Percentiles rank a stretch among this genome's conserved stretches.
Conservation (phyloP, 2,113 vertebrate genomes). For the Corvus hawaiiensis region DNA sequence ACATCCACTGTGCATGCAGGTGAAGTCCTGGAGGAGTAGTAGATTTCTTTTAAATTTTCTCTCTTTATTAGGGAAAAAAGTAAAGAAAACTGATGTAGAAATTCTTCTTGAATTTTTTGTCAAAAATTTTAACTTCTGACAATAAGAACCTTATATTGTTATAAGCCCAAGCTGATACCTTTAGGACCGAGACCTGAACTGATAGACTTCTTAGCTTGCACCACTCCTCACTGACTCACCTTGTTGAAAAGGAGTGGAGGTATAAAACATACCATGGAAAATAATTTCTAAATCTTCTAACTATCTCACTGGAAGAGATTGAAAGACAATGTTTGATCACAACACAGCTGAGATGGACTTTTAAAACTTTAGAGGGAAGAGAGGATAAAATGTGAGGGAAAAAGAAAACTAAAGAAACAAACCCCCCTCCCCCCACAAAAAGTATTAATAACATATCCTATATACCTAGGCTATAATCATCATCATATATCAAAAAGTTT, state of each 20-base stretch:
- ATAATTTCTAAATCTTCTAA: not conserved
- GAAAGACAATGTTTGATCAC: not conserved
- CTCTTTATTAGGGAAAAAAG: not conserved
- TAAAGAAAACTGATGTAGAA: not conserved
- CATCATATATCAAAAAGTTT: not conserved
- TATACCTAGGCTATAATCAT: not conserved
- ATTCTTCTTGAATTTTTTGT: not conserved
- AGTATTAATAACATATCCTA: not conserved
- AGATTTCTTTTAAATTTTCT: not conserved
- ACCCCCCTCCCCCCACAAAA: rapidly evolving
- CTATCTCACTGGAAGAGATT: not conserved
- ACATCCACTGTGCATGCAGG: not conserved
- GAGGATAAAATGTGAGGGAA: not conserved
- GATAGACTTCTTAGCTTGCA: not conserved
- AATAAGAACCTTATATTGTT: not conserved
- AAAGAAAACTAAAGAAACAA: rapidly evolving
- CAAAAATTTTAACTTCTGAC: not conserved
- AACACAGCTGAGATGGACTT: not conserved
- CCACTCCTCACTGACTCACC: not conserved
- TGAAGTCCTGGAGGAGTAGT: not conserved
- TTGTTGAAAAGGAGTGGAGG: not conserved
- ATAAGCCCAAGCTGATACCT: not conserved
- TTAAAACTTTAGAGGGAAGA: not conserved
- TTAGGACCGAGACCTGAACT: not conserved
- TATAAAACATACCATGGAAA: not conserved